These are phyloP conservation scores for Chymomyza amoena DNA, from an alignment of 2,888 invertebrate species.

Conservation along the genomic window DNA sequence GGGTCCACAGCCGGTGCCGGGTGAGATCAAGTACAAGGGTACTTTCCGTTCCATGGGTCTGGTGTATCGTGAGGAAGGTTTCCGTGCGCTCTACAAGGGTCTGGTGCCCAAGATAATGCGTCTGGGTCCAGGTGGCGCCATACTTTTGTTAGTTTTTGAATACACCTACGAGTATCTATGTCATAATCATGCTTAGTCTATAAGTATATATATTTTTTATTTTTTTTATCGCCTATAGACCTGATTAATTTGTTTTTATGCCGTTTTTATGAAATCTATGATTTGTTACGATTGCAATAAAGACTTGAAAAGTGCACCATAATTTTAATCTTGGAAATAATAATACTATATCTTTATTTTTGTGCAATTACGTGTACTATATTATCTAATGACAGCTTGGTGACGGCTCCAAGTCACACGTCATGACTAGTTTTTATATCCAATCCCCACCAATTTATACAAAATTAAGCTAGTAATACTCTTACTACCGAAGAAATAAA, in stretches of 20 bases:
- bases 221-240: background rate
- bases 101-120: conserved; percentile 93
- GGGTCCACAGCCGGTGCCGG: conserved; percentile 89
- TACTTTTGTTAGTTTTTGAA: conserved; percentile 96
- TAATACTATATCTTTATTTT: background rate
- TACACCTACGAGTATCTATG: conserved; percentile 88
- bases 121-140: conserved; percentile 95
- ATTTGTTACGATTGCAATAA: background rate
- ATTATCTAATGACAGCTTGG: background rate
- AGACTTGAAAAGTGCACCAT: background rate
- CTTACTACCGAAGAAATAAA: background rate
- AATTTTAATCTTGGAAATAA: background rate
- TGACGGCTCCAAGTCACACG: background rate
- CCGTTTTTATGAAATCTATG: background rate
- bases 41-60: conserved; percentile 86
- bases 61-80: conserved; percentile 93
- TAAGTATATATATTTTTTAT: background rate
- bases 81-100: conserved; percentile 93
- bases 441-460: too few relatives aligned
- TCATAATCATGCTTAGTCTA: conserved; percentile 74
- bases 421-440: background rate
- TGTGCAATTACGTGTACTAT: background rate
- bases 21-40: conserved; percentile 87
- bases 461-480: too few relatives aligned
- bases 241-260: background rate